Percentiles rank a stretch among this genome's conserved stretches.
These are phyloP conservation scores for Chelonus insularis DNA, from an alignment of 1,140 invertebrate species.

Conservation along the genomic window DNA sequence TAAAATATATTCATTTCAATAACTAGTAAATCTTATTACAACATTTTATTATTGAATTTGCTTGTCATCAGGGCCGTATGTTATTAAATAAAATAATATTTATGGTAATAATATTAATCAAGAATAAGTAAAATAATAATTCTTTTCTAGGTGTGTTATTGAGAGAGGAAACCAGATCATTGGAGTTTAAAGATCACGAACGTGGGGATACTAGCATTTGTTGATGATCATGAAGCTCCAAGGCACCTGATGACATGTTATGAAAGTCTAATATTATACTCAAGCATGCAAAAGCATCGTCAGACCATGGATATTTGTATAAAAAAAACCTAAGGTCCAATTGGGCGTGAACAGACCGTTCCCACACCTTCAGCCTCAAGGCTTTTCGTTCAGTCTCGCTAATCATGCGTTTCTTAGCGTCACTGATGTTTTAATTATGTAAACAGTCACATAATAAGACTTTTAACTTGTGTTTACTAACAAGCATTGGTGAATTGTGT, in stretches of 20 bases:
- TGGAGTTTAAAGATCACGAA: too few species aligned
- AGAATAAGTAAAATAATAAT: too few species aligned
- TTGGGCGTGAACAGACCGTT: slow-evolving; percentile 3
- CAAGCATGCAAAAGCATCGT: not conserved
- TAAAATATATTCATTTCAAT: too few species aligned
- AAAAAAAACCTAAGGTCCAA: not conserved
- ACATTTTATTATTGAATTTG: too few species aligned
- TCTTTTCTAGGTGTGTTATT: too few species aligned
- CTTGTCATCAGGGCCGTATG: too few species aligned
- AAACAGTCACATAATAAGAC: slow-evolving; percentile 13
- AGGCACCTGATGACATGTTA: not conserved
- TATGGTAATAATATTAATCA: too few species aligned
- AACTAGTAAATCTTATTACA: too few species aligned
- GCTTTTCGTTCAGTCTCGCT: slow-evolving; percentile 4
- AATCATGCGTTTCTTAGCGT: slow-evolving; percentile 18
- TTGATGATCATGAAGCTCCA: not conserved
- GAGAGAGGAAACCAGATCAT: too few species aligned
- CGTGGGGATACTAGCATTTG: too few species aligned
- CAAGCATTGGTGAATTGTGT: too few species aligned
- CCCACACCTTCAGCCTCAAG: slow-evolving; percentile 13
- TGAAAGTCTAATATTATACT: not conserved
- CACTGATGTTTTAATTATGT: slow-evolving; percentile 14
- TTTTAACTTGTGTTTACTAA: slow-evolving; percentile 1
- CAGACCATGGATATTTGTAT: not conserved
- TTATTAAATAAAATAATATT: too few species aligned